Conservation (phyloP, 1,140 invertebrate genomes). For the Listronotus oregonensis region DNA sequence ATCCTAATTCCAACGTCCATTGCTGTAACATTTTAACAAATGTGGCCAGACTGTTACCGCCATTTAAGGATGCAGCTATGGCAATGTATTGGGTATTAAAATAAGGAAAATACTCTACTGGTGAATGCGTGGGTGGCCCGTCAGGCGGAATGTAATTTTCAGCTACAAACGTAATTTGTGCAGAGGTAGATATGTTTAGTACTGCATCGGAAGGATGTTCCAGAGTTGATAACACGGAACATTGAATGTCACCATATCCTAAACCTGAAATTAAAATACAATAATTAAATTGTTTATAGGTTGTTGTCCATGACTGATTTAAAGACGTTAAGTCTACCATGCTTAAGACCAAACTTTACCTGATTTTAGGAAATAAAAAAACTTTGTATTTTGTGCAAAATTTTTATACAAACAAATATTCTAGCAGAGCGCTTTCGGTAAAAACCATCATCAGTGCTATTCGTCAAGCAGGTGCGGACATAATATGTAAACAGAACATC, state of each 20-base stretch:
- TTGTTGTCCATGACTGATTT: too few species aligned
- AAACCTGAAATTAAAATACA: constrained; percentile 57
- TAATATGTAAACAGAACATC: too few species aligned
- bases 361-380: constrained; percentile 5
- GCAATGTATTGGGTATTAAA: constrained; percentile 77
- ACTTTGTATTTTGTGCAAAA: too few species aligned
- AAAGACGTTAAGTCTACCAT: too few species aligned
- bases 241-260: constrained; percentile 83
- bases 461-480: too few species aligned
- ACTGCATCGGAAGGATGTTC: constrained; percentile 72
- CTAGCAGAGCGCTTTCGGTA: too few species aligned
- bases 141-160: constrained; percentile 54
- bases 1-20: constrained; percentile 79
- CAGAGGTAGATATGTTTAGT: constrained; percentile 87
- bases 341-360: background rate
- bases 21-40: constrained; percentile 83
- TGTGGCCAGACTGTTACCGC: constrained; percentile 82
- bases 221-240: constrained; percentile 79
- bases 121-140: constrained; percentile 46
- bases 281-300: too few species aligned
- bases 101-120: constrained; percentile 79
- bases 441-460: too few species aligned
- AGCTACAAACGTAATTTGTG: constrained; percentile 79
- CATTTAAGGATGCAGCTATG: constrained; percentile 85
- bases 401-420: too few species aligned